Evolutionary conservation across 2,888 invertebrate genomes (phyloP).

Genomic region (Athalia circularis): DNA sequence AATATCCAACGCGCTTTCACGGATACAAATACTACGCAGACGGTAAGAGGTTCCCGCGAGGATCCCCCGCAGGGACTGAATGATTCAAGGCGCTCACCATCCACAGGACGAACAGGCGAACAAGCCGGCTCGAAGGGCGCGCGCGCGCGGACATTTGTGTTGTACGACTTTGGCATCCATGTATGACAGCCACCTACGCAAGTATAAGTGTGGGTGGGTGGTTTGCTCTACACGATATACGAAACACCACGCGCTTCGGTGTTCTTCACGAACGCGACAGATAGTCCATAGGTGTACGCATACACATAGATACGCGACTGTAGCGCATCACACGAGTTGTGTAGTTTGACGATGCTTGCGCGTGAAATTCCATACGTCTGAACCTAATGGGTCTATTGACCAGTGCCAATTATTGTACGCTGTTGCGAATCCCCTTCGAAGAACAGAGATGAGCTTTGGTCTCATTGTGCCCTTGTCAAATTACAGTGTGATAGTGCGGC

Average conservation of each 20-base stretch:
- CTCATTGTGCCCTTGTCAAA: conserved; percentile 25
- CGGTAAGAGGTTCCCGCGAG: conserved; percentile 58
- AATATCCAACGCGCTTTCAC: conserved; percentile 7
- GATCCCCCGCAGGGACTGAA: conserved; percentile 67
- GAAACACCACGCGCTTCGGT: too few relatives aligned
- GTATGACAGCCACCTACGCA: conserved; percentile 9
- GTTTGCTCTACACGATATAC: background rate
- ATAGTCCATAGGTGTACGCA: too few relatives aligned
- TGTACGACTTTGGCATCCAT: background rate
- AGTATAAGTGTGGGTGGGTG: background rate
- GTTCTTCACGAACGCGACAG: too few relatives aligned
- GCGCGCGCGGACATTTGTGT: conserved; percentile 62
- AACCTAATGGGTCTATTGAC: conserved; percentile 44
- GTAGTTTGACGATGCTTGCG: conserved; percentile 7
- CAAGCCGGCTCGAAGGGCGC: conserved; percentile 52
- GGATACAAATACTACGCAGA: conserved; percentile 14
- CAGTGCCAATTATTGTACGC: conserved; percentile 36
- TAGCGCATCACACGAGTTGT: background rate
- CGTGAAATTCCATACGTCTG: conserved; percentile 32
- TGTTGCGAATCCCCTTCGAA: conserved; percentile 20
- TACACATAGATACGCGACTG: too few relatives aligned
- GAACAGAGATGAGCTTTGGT: conserved; percentile 1
- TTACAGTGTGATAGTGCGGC: background rate
- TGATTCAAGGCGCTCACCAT: conserved; percentile 58
- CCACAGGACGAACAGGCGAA: conserved; percentile 59